These are phyloP conservation scores for Todiramphus saurophagus DNA, from an alignment of 2,113 vertebrate genomes.

Conservation along the genomic window DNA sequence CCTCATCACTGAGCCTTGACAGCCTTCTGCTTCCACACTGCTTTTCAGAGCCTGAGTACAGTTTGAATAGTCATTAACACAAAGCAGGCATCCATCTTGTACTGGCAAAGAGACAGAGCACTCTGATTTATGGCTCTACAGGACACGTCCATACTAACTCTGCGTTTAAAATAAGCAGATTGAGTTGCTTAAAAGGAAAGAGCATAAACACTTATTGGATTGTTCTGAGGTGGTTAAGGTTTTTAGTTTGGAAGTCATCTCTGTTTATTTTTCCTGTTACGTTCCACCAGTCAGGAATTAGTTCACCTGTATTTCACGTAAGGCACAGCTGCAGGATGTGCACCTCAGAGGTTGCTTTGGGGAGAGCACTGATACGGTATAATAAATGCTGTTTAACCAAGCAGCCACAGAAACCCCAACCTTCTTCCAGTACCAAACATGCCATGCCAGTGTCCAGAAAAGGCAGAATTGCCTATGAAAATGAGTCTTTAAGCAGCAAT, in stretches of 20 bases:
- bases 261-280: background rate
- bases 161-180: background rate
- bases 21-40: background rate
- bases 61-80: background rate
- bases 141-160: background rate
- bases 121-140: background rate
- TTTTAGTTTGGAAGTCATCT: background rate
- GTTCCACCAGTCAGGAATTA: background rate
- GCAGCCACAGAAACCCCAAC: background rate
- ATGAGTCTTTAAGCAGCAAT: background rate
- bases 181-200: background rate
- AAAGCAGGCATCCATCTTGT: background rate
- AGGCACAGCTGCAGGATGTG: background rate
- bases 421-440: background rate
- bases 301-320: background rate
- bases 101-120: background rate
- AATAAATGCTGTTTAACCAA: background rate
- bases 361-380: background rate
- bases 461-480: background rate
- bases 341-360: background rate
- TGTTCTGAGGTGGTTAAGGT: background rate
- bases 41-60: background rate
- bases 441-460: background rate
- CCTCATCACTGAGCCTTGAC: background rate
- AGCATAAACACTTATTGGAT: background rate